phyloP scores from a whole-genome alignment of 2,888 invertebrate genomes.

The Drosophila meridiana region DNA sequence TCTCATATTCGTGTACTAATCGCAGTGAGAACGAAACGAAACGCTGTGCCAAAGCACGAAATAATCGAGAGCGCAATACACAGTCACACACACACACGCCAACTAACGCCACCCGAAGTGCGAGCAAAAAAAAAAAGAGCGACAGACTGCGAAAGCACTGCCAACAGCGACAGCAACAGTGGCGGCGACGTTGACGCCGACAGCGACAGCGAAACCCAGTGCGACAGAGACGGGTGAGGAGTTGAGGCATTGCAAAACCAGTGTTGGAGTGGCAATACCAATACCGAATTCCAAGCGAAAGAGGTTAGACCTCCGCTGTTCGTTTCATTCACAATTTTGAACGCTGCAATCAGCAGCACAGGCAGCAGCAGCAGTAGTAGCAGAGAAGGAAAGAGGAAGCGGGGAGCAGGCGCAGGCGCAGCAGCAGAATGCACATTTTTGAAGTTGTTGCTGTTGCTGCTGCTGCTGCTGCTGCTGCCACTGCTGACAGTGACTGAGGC shows the following conservation, averaged over 20 bases:
- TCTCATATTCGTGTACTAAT: conserved; percentile 54
- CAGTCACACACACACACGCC: conserved; percentile 20
- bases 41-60: conserved; percentile 9
- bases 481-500: conserved; percentile 32
- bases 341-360: conserved; percentile 40
- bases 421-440: conserved; percentile 50
- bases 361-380: not conserved
- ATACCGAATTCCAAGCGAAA: conserved; percentile 81
- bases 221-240: conserved; percentile 14
- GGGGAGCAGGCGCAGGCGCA: conserved; percentile 21
- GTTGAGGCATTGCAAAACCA: conserved; percentile 62
- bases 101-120: conserved; percentile 70
- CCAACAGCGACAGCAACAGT: conserved; percentile 6
- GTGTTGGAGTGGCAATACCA: conserved; percentile 80
- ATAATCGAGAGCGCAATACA: conserved; percentile 34
- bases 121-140: conserved; percentile 62
- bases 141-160: conserved; percentile 13
- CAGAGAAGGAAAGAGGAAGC: conserved; percentile 1
- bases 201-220: not conserved
- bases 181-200: conserved; percentile 18
- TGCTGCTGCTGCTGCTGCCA: conserved; percentile 24
- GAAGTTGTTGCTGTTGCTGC: conserved; percentile 28
- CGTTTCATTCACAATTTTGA: conserved; percentile 84
- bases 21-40: conserved; percentile 41
- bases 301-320: conserved; percentile 81